These are phyloP conservation scores for Chaitophorus viminalis DNA, from an alignment of 2,888 invertebrate species.

Conservation along the genomic window DNA sequence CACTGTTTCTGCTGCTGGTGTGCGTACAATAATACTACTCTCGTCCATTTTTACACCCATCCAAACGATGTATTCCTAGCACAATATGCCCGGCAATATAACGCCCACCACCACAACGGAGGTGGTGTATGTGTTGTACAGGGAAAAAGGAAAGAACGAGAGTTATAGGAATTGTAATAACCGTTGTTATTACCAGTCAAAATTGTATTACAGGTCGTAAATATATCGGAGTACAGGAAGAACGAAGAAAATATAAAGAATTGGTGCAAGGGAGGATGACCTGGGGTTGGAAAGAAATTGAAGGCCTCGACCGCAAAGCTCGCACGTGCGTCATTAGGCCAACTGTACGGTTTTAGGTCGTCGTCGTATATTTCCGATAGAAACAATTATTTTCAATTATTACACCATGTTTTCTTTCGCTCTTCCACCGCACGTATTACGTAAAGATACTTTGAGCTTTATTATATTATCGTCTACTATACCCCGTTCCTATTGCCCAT, in stretches of 20 bases:
- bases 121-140: background rate
- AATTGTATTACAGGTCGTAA: slow-evolving; percentile 55
- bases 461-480: background rate
- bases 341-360: background rate
- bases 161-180: slow-evolving; percentile 40
- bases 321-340: background rate
- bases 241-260: background rate
- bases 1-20: background rate
- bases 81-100: slow-evolving; percentile 11
- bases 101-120: background rate
- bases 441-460: no score
- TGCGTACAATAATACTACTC: background rate
- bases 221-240: background rate
- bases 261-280: background rate
- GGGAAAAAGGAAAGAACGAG: background rate
- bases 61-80: background rate
- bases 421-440: background rate
- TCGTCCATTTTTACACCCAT: background rate
- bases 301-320: background rate
- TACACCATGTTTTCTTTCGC: background rate
- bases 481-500: background rate
- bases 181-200: slow-evolving; percentile 54
- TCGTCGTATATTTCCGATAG: slow-evolving; percentile 9
- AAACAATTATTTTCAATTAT: slow-evolving; percentile 23
- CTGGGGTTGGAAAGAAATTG: background rate